Evolutionary conservation across 2,888 invertebrate genomes (phyloP), one percentile per base, ranked within the genome.

Genomic region (Ophioninae sp.): DNA sequence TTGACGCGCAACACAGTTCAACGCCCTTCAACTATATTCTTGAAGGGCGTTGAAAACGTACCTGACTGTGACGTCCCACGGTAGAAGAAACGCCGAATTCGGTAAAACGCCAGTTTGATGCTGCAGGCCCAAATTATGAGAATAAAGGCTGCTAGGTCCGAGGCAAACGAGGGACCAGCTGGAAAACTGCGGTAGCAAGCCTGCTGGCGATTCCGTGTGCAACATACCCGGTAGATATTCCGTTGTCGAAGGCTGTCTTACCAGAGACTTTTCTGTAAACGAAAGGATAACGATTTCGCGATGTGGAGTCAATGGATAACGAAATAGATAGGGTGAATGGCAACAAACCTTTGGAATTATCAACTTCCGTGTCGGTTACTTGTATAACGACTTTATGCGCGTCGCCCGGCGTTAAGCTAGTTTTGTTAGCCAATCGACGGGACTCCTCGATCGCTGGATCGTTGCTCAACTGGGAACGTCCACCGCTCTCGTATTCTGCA

Each of bases 221-320:
- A 98, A 94, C 97, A 99, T 98, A 76, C 97, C 97, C 0, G 98
- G 97, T 50, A 98, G 94, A 94, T 98, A 98, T 93, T 98, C 98
- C 0, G 97, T 97, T 0, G 97, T 98, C 1, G 97, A 97, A 0
- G 96, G 96, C 91, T 96, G 96, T 0, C 96, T 94, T 30, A 95
- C 94, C 37, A 96, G 93, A 73, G 93, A 91, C 89, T 95, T 95
- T 77, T 95, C 95, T 95, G 44, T 17, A 50, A 8, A 17, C 50
- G 17, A 13, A 13, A 13, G 1, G 50, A 50, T 5, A 5, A 20
- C 7, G 20, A 21, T 0, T 59, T 59, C 20, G 6, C 21, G 20
- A 6, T 20, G 21, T 20, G 21, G 7, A 21, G 20, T 3, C 7
- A 20, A 20, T 21, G 20, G 6, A 30, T 30, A 30, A 30, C 3